Evolutionary conservation across 2,113 vertebrate genomes (phyloP).

Genomic region (Orthonyx spaldingii): DNA sequence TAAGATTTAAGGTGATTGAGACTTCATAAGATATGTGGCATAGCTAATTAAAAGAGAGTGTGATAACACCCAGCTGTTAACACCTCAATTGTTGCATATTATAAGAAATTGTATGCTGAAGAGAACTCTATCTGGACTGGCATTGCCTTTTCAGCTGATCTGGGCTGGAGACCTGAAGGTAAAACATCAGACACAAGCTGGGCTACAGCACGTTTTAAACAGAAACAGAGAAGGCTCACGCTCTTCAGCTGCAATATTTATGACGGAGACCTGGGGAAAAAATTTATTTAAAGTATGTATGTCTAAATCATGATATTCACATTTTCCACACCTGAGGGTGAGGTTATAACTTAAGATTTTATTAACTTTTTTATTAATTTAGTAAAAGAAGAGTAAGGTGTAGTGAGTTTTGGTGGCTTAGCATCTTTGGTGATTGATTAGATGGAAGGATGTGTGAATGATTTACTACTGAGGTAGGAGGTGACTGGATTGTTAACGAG

Average conservation of each 20-base stretch:
- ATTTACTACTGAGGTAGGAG: neutral
- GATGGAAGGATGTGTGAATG: neutral
- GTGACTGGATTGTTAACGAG: neutral
- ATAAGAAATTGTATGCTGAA: neutral
- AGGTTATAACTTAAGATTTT: neutral
- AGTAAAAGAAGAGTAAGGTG: neutral
- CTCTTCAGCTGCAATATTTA: neutral
- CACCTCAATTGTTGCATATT: neutral
- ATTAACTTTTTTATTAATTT: neutral
- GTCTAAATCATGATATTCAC: neutral
- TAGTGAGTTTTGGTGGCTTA: neutral
- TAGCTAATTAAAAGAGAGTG: neutral
- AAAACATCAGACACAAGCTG: neutral
- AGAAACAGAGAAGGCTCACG: neutral
- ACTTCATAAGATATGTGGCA: neutral
- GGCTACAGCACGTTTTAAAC: neutral
- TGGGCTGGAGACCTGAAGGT: neutral
- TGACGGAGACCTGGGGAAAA: neutral
- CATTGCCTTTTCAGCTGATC: neutral
- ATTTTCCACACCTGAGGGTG: neutral
- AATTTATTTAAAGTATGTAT: neutral
- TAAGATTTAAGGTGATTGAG: neutral
- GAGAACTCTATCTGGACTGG: neutral
- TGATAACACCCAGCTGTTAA: neutral
- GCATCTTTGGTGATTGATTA: neutral